phyloP scores from a whole-genome alignment of 1,140 invertebrate species.

The Stegodyphus mimosarum region DNA sequence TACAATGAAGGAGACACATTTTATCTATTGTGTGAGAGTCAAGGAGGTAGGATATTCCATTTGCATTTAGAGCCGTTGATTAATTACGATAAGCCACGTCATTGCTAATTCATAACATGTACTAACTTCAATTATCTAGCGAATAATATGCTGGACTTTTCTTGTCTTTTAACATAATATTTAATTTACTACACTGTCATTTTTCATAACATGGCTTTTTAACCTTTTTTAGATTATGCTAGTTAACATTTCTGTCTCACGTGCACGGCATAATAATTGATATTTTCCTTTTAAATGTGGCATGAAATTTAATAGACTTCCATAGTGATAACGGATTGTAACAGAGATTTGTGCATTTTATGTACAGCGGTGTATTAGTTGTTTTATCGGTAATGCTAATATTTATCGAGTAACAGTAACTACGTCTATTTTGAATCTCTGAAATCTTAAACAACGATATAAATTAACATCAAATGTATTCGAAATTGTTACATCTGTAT shows the following conservation, averaged over 20 bases:
- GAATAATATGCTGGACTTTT: not conserved
- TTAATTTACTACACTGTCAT: not conserved
- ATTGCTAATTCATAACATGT: not conserved
- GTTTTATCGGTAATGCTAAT: too few relatives aligned
- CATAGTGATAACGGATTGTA: too few relatives aligned
- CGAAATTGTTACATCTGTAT: too few relatives aligned
- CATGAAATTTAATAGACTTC: too few relatives aligned
- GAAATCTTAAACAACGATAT: too few relatives aligned
- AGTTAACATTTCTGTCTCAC: not conserved
- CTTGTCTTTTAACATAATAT: not conserved
- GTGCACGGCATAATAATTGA: too few relatives aligned
- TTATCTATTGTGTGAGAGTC: constrained; percentile 85
- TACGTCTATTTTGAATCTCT: too few relatives aligned
- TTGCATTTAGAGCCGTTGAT: not conserved
- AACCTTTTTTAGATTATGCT: not conserved
- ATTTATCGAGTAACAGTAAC: too few relatives aligned
- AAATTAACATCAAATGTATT: too few relatives aligned
- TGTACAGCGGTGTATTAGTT: too few relatives aligned
- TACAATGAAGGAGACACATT: constrained; percentile 88
- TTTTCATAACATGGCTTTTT: not conserved
- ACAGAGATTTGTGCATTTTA: too few relatives aligned
- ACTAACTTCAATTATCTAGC: not conserved
- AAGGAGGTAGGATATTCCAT: constrained; percentile 78
- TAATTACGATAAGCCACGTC: not conserved
- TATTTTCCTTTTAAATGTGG: too few relatives aligned